Percentiles rank a stretch among this genome's conserved stretches.
These are phyloP conservation scores for Ericerus pela DNA, from an alignment of 1,140 invertebrate species.

Conservation along the genomic window DNA sequence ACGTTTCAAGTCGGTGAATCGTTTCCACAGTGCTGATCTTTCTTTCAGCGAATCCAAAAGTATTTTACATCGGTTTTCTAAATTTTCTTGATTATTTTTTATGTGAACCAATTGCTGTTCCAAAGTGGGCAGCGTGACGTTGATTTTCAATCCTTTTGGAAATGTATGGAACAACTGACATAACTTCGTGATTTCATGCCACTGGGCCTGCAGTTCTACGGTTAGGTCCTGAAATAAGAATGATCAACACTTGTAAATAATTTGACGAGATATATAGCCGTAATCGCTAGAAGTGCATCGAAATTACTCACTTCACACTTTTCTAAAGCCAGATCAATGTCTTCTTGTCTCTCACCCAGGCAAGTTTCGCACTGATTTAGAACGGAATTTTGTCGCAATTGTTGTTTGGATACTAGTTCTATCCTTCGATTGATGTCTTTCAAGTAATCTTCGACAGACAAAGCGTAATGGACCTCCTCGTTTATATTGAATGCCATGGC, in stretches of 20 bases:
- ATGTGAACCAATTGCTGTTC: conserved; percentile 57
- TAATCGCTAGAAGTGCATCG: not conserved
- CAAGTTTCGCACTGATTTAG: conserved; percentile 39
- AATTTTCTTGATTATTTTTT: conserved; percentile 49
- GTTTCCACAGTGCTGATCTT: conserved; percentile 48
- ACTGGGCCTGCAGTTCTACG: conserved; percentile 32
- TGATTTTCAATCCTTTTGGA: conserved; percentile 50
- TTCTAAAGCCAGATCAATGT: conserved; percentile 23
- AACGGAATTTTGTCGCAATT: conserved; percentile 34
- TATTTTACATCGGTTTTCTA: conserved; percentile 50
- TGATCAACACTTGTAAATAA: not conserved
- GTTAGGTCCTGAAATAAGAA: not conserved
- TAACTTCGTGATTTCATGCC: conserved; percentile 57
- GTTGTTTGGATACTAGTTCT: conserved; percentile 43
- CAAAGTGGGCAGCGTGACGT: conserved; percentile 53
- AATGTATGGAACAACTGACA: conserved; percentile 57
- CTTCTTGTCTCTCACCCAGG: conserved; percentile 14
- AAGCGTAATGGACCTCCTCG: conserved; percentile 56
- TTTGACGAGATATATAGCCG: not conserved
- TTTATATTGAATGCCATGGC: conserved; percentile 48
- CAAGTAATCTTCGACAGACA: conserved; percentile 50
- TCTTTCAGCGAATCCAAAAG: conserved; percentile 46
- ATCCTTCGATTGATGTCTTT: conserved; percentile 51
- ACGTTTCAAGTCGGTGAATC: conserved; percentile 49
- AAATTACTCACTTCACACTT: conserved; percentile 20